A percentile compares a stretch with the other conserved stretches of the same genome.
Evolutionary conservation across 1,140 invertebrate genomes (phyloP).

Genomic region (Hycleus phaleratus): DNA sequence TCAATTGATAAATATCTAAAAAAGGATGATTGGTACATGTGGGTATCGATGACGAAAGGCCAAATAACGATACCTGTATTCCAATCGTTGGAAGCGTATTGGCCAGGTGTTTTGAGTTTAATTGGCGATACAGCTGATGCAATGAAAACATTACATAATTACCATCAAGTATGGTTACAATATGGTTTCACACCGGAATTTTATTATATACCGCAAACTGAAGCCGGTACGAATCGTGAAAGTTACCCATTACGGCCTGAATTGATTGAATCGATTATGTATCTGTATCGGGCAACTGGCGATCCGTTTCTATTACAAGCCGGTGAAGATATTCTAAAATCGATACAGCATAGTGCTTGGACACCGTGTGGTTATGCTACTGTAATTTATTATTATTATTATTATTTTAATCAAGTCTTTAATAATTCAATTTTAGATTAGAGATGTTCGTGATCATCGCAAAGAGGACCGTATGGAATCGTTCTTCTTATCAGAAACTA

Average conservation of each 20-base stretch:
- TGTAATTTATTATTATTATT: conserved; percentile 45
- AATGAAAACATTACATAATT: conserved; percentile 90
- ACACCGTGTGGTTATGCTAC: conserved; percentile 98
- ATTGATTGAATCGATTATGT: conserved; percentile 94
- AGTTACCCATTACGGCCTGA: conserved; percentile 95
- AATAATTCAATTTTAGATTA: conserved; percentile 50
- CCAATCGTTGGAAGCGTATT: conserved; percentile 96
- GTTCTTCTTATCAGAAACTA: conserved; percentile 97
- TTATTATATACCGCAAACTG: conserved; percentile 86
- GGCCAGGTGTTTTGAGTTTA: conserved; percentile 92
- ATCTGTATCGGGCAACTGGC: conserved; percentile 86
- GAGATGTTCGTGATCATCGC: conserved; percentile 88
- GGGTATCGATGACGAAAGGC: conserved; percentile 94
- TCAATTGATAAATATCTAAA: conserved; percentile 86
- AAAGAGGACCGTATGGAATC: conserved; percentile 99
- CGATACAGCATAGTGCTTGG: conserved; percentile 81
- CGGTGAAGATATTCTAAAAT: conserved; percentile 80
- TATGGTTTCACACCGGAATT: conserved; percentile 97
- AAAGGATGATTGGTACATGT: conserved; percentile 92
- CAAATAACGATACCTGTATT: conserved; percentile 94
- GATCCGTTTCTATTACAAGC: conserved; percentile 88
- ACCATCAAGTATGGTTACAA: conserved; percentile 92
- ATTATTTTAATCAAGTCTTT: neutral
- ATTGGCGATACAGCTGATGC: conserved; percentile 84
- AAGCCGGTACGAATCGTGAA: conserved; percentile 76